These are phyloP conservation scores for Pimephales promelas DNA, from an alignment of 2,113 vertebrate genomes.

Conservation along the genomic window DNA sequence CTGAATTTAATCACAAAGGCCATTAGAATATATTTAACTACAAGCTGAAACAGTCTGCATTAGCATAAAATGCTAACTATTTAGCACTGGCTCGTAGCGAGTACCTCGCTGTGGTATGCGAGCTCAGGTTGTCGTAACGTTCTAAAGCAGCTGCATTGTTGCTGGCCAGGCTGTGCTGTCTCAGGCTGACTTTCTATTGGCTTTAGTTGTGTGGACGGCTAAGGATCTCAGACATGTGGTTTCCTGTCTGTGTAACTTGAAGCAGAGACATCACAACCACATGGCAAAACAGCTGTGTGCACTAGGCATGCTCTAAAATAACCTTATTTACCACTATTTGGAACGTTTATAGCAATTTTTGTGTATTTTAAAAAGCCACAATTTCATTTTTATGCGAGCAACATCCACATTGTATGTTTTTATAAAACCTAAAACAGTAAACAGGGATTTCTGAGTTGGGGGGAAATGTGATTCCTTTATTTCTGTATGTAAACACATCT, in stretches of 20 bases:
- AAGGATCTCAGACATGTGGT: conserved; percentile 90
- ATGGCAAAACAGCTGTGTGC: conserved; percentile 71
- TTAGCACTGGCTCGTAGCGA: background rate
- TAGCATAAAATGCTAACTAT: conserved; percentile 24
- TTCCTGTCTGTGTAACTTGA: conserved; percentile 96
- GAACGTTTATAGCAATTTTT: conserved; percentile 2
- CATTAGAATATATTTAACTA: background rate
- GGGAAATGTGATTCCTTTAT: background rate
- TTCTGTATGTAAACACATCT: background rate
- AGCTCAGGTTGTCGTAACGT: conserved; percentile 9
- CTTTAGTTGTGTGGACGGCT: conserved; percentile 48
- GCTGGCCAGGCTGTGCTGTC: conserved; percentile 7
- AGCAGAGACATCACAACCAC: conserved; percentile 80
- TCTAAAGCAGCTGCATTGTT: conserved; percentile 33
- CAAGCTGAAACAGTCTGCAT: background rate
- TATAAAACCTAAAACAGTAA: background rate
- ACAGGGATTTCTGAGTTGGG: background rate
- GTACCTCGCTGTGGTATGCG: background rate
- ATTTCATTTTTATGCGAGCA: background rate
- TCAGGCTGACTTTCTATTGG: conserved; percentile 41
- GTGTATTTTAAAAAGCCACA: background rate
- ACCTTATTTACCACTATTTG: conserved; percentile 17
- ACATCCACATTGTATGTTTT: background rate
- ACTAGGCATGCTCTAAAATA: conserved; percentile 45
- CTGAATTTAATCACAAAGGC: background rate